These are phyloP conservation scores for Dermatemys mawii DNA, from an alignment of 2,113 vertebrate genomes.

Conservation along the genomic window DNA sequence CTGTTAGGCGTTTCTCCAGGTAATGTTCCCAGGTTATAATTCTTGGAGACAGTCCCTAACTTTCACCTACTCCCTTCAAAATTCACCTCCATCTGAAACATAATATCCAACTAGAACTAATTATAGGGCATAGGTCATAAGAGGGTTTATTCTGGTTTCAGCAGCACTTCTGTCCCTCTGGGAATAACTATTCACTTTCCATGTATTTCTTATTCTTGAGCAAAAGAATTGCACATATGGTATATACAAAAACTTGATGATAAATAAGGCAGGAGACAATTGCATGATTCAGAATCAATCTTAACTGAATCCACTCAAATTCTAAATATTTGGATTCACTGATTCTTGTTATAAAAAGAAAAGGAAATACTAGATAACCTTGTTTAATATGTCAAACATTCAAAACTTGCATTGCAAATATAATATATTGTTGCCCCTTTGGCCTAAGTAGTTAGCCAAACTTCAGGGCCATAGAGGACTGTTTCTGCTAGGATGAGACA, in stretches of 20 bases:
- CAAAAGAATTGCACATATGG: not conserved
- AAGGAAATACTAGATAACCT: not conserved
- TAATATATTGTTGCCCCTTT: not conserved
- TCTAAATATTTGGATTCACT: not conserved
- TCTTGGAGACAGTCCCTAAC: not conserved
- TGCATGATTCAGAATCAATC: not conserved
- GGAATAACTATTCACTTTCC: not conserved
- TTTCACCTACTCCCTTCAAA: not conserved
- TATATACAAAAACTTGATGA: not conserved
- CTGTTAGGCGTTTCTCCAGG: not conserved
- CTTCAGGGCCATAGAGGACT: not conserved
- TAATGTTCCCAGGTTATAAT: not conserved
- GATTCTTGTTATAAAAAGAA: not conserved
- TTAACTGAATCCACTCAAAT: not conserved
- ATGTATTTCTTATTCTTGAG: not conserved
- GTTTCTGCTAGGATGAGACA: not conserved
- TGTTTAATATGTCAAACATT: not conserved
- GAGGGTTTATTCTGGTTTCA: not conserved
- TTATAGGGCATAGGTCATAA: not conserved
- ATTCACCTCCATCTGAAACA: not conserved
- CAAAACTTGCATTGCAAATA: not conserved
- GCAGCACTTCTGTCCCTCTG: not conserved
- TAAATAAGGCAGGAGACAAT: not conserved
- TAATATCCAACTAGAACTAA: not conserved
- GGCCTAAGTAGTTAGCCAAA: fast-evolving